These are phyloP conservation scores for Hydractinia echinata DNA, from an alignment of 30 jellyfish, hydroid and myxozoan genomes.

Conservation along the genomic window DNA sequence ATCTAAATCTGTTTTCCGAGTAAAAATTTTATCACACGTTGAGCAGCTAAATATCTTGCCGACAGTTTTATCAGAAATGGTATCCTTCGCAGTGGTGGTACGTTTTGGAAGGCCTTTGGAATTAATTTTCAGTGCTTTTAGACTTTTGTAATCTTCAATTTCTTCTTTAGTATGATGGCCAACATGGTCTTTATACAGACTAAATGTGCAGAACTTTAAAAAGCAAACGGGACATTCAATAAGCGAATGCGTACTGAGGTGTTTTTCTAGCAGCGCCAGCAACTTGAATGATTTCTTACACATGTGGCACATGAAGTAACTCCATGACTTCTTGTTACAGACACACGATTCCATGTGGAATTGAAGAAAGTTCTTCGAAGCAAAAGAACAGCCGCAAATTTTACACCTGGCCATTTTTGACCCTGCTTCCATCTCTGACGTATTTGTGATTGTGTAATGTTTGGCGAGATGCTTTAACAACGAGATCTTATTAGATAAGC, in stretches of 20 bases:
- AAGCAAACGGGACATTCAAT: slow-evolving; percentile 12
- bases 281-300: not conserved
- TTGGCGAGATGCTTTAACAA: not conserved
- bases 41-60: not conserved
- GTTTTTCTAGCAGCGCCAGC: not conserved
- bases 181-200: not conserved
- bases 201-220: not conserved
- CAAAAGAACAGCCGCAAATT: not conserved
- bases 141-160: not conserved
- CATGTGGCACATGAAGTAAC: not conserved
- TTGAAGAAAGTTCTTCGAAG: not conserved
- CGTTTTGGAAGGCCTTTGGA: not conserved
- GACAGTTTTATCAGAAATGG: not conserved
- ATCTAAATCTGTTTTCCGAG: slow-evolving; percentile 15
- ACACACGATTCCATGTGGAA: slow-evolving; percentile 4
- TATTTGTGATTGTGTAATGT: not conserved
- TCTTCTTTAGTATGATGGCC: not conserved
- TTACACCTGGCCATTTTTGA: not conserved
- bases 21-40: not conserved
- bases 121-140: not conserved
- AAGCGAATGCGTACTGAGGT: not conserved
- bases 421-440: not conserved
- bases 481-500: not conserved
- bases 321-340: not conserved
- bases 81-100: too few species aligned